Evolutionary conservation across 2,797 vertebrate genomes (phyloP).

Genomic region (Intellagama lesueurii): DNA sequence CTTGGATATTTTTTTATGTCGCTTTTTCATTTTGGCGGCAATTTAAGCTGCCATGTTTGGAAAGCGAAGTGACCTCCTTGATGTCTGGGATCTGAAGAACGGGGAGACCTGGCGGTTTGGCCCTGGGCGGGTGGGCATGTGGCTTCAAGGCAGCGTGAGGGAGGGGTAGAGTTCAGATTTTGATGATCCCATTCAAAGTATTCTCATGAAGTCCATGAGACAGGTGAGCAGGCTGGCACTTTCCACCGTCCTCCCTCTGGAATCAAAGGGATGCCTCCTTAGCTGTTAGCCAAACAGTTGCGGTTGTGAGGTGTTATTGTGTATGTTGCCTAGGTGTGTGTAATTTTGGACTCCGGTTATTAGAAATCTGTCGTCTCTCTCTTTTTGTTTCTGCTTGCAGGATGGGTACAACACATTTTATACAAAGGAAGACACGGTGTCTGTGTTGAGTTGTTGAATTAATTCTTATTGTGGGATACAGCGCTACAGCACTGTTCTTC

Average conservation of each 20-base stretch:
- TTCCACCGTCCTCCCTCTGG: constrained; percentile 9
- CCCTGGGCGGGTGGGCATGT: background rate
- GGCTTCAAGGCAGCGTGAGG: background rate
- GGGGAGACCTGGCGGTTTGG: constrained; percentile 23
- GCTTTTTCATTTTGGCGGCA: no score
- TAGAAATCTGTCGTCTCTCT: background rate
- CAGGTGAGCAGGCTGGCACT: constrained; percentile 21
- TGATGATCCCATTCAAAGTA: background rate
- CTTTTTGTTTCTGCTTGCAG: background rate
- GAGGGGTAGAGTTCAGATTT: background rate
- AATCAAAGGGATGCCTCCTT: constrained; percentile 2
- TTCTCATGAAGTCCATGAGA: constrained; percentile 19
- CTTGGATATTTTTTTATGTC: constrained; percentile 29
- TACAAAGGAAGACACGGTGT: background rate
- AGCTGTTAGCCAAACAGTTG: background rate
- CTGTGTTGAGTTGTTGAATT: background rate
- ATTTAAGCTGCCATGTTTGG: constrained; percentile 47
- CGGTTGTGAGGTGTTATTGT: background rate
- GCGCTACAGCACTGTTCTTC: background rate
- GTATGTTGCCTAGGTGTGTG: background rate
- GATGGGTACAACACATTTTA: background rate
- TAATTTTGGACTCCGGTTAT: background rate
- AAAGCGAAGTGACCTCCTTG: constrained; percentile 5
- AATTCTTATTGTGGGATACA: background rate
- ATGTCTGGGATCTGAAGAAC: constrained; percentile 35